A percentile compares a stretch with the other conserved stretches of the same genome.
These are phyloP conservation scores for Hypotaenidia philippensis DNA, from an alignment of 2,797 vertebrate species.

Conservation along the genomic window DNA sequence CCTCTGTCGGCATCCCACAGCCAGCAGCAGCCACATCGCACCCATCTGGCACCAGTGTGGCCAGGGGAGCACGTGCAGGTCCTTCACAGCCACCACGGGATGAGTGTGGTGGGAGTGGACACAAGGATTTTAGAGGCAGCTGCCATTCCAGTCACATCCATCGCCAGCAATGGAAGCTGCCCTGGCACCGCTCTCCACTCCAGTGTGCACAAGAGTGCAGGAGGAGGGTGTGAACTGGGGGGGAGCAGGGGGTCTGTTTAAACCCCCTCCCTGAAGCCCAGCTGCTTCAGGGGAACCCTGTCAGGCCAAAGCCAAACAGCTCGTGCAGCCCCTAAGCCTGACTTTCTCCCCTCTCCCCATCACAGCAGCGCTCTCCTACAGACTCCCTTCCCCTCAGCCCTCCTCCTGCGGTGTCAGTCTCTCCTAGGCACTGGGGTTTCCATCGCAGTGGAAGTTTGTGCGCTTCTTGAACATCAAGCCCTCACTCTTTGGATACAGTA, in stretches of 20 bases:
- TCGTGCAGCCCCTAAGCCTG: neutral
- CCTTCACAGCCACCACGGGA: rapidly evolving
- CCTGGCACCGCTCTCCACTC: neutral
- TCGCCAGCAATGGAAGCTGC: constrained; percentile 60
- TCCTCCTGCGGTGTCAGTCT: neutral
- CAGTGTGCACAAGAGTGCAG: neutral
- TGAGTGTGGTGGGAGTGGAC: neutral
- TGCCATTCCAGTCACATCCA: neutral
- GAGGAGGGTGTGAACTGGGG: neutral
- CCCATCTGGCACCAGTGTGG: neutral
- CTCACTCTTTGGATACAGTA: constrained; percentile 49
- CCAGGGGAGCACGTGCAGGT: neutral
- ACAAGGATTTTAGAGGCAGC: neutral
- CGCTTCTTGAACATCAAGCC: constrained; percentile 15
- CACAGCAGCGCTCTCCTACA: neutral
- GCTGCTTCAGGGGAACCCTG: rapidly evolving
- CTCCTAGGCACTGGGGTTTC: constrained; percentile 57
- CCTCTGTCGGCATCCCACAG: neutral
- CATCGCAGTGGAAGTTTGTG: constrained; percentile 15
- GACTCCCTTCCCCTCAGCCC: too few relatives aligned
- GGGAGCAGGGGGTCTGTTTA: neutral
- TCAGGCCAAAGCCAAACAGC: neutral
- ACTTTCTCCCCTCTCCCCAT: neutral
- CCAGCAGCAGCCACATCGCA: neutral
- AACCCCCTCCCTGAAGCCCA: neutral